phyloP scores from a whole-genome alignment of 1,140 invertebrate species.

The Drosophila elegans region DNA sequence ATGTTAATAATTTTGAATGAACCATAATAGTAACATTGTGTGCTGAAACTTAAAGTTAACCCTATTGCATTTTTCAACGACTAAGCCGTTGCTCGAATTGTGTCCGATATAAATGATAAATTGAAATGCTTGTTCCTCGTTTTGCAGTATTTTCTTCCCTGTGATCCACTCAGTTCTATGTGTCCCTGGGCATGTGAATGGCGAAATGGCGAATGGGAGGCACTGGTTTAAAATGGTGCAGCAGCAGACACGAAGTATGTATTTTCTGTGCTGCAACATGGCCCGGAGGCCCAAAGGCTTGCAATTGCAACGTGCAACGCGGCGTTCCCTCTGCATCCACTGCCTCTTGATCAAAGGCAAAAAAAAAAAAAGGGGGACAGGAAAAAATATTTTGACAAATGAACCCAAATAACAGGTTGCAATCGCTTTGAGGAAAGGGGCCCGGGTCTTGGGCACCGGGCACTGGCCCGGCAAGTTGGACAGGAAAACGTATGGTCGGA shows the following conservation, averaged over 20 bases:
- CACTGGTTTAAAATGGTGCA: slow-evolving; percentile 48
- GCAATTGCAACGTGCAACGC: slow-evolving; percentile 68
- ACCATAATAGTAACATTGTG: not conserved
- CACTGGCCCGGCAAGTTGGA: slow-evolving; percentile 21
- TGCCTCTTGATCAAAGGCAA: slow-evolving; percentile 55
- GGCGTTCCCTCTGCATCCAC: slow-evolving; percentile 26
- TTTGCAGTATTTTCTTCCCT: slow-evolving; percentile 1
- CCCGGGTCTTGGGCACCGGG: slow-evolving; percentile 8
- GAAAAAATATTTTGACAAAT: slow-evolving; percentile 85
- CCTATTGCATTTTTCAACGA: not conserved
- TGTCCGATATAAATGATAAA: slow-evolving; percentile 70
- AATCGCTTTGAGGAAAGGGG: slow-evolving; percentile 61
- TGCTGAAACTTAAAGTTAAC: not conserved
- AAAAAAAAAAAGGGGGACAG: slow-evolving; percentile 65
- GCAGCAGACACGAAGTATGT: slow-evolving; percentile 29
- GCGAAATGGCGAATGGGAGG: slow-evolving; percentile 56
- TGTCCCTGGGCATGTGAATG: slow-evolving; percentile 37
- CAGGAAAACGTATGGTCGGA: slow-evolving; percentile 81
- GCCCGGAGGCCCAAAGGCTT: slow-evolving; percentile 48
- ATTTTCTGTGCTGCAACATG: slow-evolving; percentile 42
- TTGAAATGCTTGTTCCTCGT: slow-evolving; percentile 33
- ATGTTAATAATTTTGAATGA: not conserved
- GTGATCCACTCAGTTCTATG: not conserved
- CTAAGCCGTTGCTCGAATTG: slow-evolving; percentile 42
- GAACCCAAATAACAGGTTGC: slow-evolving; percentile 85